These are phyloP conservation scores for Hippocampus barbouri DNA, from an alignment of 2,113 vertebrate genomes.

Conservation along the genomic window DNA sequence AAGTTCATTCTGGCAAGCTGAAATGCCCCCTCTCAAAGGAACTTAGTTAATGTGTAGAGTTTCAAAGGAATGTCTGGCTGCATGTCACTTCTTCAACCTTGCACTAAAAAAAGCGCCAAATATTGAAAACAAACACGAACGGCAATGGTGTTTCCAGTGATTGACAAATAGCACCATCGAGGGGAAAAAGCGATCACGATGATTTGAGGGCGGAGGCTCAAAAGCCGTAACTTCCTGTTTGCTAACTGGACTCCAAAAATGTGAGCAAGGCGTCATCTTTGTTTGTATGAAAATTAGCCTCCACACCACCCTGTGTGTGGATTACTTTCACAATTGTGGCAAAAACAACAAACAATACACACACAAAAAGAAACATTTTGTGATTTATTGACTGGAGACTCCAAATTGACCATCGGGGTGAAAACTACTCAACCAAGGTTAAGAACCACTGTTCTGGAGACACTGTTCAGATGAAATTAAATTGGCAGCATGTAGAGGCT, in stretches of 20 bases:
- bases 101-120: neutral
- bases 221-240: neutral
- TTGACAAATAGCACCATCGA: neutral
- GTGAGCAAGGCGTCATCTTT: neutral
- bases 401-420: no score
- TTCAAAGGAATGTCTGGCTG: slow-evolving; percentile 11
- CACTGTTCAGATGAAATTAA: no score
- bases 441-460: no score
- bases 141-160: neutral
- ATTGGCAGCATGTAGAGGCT: no score
- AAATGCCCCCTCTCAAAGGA: slow-evolving; percentile 35
- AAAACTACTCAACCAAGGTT: no score
- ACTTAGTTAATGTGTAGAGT: slow-evolving; percentile 56
- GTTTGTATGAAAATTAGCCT: neutral
- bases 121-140: neutral
- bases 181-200: no score
- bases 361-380: no score
- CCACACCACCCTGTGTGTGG: neutral
- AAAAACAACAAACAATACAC: no score
- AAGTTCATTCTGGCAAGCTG: slow-evolving; percentile 51
- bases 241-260: neutral
- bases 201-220: neutral
- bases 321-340: neutral
- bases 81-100: slow-evolving; percentile 16
- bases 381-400: no score